phyloP scores from a whole-genome alignment of 2,797 vertebrate genomes.

The Zenarchopterus dispar region DNA sequence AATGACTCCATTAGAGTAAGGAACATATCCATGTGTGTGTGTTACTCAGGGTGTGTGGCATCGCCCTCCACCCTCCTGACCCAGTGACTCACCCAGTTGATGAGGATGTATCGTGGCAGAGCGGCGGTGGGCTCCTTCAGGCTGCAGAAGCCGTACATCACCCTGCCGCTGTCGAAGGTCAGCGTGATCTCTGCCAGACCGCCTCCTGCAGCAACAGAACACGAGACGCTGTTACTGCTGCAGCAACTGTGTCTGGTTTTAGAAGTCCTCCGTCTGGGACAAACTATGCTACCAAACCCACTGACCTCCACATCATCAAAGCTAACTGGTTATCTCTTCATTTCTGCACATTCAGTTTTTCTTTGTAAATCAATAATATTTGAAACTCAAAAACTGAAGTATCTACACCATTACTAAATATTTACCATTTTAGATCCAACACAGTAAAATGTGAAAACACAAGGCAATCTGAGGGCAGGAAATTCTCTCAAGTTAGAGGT shows the following conservation, averaged over 20 bases:
- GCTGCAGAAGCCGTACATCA: slow-evolving; percentile 99
- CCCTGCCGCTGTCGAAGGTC: slow-evolving; percentile 91
- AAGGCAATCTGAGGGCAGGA: too few relatives aligned
- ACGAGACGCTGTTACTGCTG: not conserved
- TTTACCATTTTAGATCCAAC: too few relatives aligned
- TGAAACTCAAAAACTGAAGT: too few relatives aligned
- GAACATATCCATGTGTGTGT: not conserved
- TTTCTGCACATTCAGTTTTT: too few relatives aligned
- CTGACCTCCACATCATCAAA: too few relatives aligned
- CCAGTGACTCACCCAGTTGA: slow-evolving; percentile 90
- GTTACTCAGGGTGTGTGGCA: too few relatives aligned
- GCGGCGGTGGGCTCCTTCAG: slow-evolving; percentile 91
- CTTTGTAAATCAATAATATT: too few relatives aligned
- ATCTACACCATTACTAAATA: too few relatives aligned
- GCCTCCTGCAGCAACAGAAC: slow-evolving; percentile 80
- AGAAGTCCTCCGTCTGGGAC: not conserved
- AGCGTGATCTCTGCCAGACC: slow-evolving; percentile 90
- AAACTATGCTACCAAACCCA: too few relatives aligned
- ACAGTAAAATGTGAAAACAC: too few relatives aligned
- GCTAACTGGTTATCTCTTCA: too few relatives aligned
- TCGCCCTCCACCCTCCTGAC: not conserved
- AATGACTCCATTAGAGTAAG: slow-evolving; percentile 1
- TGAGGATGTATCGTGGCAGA: slow-evolving; percentile 95
- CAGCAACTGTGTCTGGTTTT: not conserved
- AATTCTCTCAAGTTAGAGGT: too few relatives aligned